Base-by-base conservation (phyloP, 1,140 invertebrate species). In the Drosophila littoralis region DNA sequence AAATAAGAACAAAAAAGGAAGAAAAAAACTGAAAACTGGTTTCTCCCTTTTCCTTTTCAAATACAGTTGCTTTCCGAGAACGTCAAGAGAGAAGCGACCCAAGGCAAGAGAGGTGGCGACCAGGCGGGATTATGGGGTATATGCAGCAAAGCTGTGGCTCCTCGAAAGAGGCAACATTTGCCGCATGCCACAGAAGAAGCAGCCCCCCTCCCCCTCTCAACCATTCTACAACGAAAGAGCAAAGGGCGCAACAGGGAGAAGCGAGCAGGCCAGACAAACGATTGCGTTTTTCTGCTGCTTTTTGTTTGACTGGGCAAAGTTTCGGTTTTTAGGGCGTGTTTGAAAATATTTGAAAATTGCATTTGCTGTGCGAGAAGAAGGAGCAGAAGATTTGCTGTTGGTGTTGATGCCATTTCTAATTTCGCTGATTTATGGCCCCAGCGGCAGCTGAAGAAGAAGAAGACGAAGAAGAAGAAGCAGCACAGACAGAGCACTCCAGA, bases 31-130 rank as follows among this genome's bases (percentile, higher is more conserved):
- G 66, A 75, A 75, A 88, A 88, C 83, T 88, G 84, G 84, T 88
- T 88, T 88, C 80, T 88, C 83, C 83, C 83, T 88, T 88, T 88
- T 89, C 84, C 83, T 88, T 88, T 88, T 88, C 77, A 88, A 88
- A 83, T 89, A 88, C 83, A 88, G 83, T 88, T 88, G 79, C 70
- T 89, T 88, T 78, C 65, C 48, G 48, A 61, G 79, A 84, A 64
- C 45, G 13, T 33, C 10, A 22, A 46, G 45, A 52, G 7, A 55
- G 28, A 38, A 9, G 36, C 45, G 45, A 32, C 9, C 8, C 5
- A 0, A 9, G 13, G 10, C 32, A 13, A 4, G 28, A 28, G 22
- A 28, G 22, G 3, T 28, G 22, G 22, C 22, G 22, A 28, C 22
- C 22, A 3, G 22, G 22, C 22, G 22, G 22, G 22, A 28, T 28